These are phyloP conservation scores for Dorcus hopei DNA, from an alignment of 2,888 invertebrate genomes.

Conservation along the genomic window DNA sequence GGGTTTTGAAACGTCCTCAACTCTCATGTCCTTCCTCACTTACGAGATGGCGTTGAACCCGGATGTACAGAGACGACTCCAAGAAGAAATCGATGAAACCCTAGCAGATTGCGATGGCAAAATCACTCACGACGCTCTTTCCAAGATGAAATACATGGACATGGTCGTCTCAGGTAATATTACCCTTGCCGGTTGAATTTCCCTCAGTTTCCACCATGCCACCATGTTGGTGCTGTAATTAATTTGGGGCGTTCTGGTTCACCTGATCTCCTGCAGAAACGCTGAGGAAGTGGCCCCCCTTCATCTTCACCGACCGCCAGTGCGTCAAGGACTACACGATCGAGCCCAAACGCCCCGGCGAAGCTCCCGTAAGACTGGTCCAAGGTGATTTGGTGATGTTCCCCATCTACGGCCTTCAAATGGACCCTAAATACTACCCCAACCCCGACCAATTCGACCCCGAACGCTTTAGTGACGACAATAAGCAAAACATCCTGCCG, in stretches of 20 bases:
- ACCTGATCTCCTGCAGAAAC: slow-evolving; percentile 36
- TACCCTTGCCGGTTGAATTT: no score
- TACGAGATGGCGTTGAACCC: slow-evolving; percentile 47
- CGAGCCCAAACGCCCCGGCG: slow-evolving; percentile 41
- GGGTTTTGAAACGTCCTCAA: slow-evolving; percentile 51
- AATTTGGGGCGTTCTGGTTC: slow-evolving; percentile 17
- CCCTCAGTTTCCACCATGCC: no score
- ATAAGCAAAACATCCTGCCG: slow-evolving; percentile 52
- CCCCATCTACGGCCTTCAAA: slow-evolving; percentile 53
- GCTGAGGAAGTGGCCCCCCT: slow-evolving; percentile 52
- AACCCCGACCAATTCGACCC: slow-evolving; percentile 54
- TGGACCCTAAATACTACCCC: slow-evolving; percentile 55
- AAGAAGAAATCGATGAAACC: slow-evolving; percentile 52
- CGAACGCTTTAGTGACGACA: slow-evolving; percentile 55
- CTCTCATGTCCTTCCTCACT: slow-evolving; percentile 42
- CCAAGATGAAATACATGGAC: slow-evolving; percentile 43
- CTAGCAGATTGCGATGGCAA: slow-evolving; percentile 41
- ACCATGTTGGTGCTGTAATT: no score
- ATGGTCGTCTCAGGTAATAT: slow-evolving; percentile 5
- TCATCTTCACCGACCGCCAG: slow-evolving; percentile 47
- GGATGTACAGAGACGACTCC: slow-evolving; percentile 54
- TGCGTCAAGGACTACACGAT: slow-evolving; percentile 52
- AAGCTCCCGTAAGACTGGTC: slow-evolving; percentile 37
- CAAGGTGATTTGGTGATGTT: slow-evolving; percentile 51
- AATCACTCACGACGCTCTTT: slow-evolving; percentile 52